Evolutionary conservation across 2,113 vertebrate genomes (phyloP), one percentile per base, ranked within the genome.

Genomic region (Lipophrys pholis): DNA sequence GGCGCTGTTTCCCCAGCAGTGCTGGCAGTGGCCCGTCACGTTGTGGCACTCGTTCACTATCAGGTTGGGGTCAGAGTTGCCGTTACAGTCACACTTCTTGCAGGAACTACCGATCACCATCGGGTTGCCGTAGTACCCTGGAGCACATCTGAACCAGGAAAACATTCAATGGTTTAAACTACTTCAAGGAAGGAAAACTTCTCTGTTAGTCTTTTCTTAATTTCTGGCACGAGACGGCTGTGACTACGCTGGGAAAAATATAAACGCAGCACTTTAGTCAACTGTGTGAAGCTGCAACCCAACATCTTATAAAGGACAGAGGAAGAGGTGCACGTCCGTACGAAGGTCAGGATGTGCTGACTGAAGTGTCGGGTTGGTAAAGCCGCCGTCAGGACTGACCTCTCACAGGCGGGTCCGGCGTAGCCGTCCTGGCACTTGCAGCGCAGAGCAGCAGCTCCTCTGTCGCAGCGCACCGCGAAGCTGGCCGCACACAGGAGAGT

Each of bases 41-140:
- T 99, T 97, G 89, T 98, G 95, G 51, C 98, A 99, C 71, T 98
- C 96, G 39, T 94, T 96, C 85, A 99, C 95, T 83, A 99, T 97
- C 69, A 98, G 85, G 87, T 99, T 99, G 42, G 98, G 98, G 88
- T 99, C 97, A 0, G 97, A 96, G 91, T 99, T 99, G 52, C 96
- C 96, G 8, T 95, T 99, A 88, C 98, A 99, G 88, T 99, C 94
- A 7, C 98, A 99, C 90, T 95, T 95, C 89, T 93, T 95, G 67
- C 98, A 99, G 79, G 93, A 94, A 73, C 93, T 94, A 76, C 96
- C 96, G 6, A 94, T 83, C 2, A 82, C 79, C 88, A 96, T 91
- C 1, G 98, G 98, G 92, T 96, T 99, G 73, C 98, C 98, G 82
- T 96, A 98, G 93, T 96, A 97, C 92, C 97, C 97, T 0, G 98